Percentiles rank a stretch among this genome's conserved stretches.
These are phyloP conservation scores for Pterobdella sp. DNA, from an alignment of 2,888 invertebrate genomes.

Conservation along the genomic window DNA sequence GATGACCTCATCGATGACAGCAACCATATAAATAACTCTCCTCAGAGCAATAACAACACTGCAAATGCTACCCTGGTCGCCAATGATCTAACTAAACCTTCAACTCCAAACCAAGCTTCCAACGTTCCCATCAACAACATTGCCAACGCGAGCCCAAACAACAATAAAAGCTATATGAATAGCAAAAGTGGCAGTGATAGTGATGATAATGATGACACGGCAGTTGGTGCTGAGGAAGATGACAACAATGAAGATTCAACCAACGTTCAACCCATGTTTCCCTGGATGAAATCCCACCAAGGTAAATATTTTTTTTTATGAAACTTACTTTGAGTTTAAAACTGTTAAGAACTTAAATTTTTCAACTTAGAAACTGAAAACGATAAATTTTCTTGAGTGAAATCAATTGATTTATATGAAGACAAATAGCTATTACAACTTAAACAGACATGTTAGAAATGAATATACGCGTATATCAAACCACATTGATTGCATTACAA, in stretches of 20 bases:
- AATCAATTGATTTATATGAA: neutral
- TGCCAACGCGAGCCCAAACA: neutral
- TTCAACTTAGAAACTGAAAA: no score
- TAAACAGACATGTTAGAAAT: neutral
- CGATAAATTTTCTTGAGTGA: no score
- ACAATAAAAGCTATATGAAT: constrained; percentile 10
- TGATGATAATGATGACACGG: constrained; percentile 13
- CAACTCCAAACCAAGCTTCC: neutral
- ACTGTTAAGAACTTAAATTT: no score
- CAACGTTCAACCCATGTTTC: constrained; percentile 28
- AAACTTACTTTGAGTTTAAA: no score
- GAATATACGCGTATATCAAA: neutral
- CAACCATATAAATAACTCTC: constrained; percentile 7
- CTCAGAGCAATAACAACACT: neutral
- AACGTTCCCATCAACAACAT: neutral
- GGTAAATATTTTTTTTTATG: no score
- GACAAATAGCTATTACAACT: neutral
- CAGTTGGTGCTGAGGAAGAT: constrained; percentile 18
- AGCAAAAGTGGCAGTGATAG: constrained; percentile 17
- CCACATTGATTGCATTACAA: neutral
- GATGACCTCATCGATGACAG: constrained; percentile 4
- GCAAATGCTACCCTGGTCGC: neutral
- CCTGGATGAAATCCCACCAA: constrained; percentile 29
- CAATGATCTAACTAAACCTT: constrained; percentile 2
- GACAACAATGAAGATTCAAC: constrained; percentile 20